These are phyloP conservation scores for Microtus richardsoni DNA, from an alignment of 2,113 vertebrate genomes.

Conservation along the genomic window DNA sequence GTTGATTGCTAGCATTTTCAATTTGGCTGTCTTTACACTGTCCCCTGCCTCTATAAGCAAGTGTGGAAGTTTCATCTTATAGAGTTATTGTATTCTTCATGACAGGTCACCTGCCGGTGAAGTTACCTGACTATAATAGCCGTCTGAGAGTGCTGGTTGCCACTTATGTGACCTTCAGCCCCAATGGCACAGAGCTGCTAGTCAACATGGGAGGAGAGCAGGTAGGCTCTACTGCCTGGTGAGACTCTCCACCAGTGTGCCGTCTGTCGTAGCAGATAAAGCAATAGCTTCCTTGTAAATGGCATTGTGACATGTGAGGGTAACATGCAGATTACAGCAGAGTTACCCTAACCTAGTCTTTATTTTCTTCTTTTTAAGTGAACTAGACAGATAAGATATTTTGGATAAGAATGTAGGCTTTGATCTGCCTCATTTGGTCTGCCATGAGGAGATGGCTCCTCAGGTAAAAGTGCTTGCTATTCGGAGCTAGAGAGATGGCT, in stretches of 20 bases:
- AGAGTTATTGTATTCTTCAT: not conserved
- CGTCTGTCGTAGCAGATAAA: not conserved
- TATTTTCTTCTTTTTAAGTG: not conserved
- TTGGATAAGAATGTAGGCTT: conserved; percentile 20
- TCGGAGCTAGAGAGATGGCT: not conserved
- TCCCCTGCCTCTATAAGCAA: not conserved
- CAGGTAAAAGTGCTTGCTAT: not conserved
- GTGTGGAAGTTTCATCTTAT: not conserved
- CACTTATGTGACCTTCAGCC: conserved; percentile 98
- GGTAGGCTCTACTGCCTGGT: conserved; percentile 84
- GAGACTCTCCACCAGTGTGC: not conserved
- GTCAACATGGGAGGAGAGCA: conserved; percentile 99
- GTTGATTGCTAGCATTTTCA: not conserved
- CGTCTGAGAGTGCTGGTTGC: conserved; percentile 96
- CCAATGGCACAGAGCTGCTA: conserved; percentile 97
- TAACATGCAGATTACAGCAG: not conserved
- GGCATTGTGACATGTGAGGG: not conserved
- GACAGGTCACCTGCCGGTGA: conserved; percentile 96
- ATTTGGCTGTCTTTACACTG: not conserved
- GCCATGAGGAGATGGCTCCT: not conserved
- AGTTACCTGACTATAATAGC: conserved; percentile 97
- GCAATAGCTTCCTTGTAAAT: not conserved
- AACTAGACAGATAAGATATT: not conserved
- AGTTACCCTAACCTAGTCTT: not conserved
- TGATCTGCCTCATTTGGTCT: not conserved